A percentile compares a stretch with the other conserved stretches of the same genome.
Evolutionary conservation across 2,797 vertebrate genomes (phyloP).

Genomic region (Rhynchonycteris naso): DNA sequence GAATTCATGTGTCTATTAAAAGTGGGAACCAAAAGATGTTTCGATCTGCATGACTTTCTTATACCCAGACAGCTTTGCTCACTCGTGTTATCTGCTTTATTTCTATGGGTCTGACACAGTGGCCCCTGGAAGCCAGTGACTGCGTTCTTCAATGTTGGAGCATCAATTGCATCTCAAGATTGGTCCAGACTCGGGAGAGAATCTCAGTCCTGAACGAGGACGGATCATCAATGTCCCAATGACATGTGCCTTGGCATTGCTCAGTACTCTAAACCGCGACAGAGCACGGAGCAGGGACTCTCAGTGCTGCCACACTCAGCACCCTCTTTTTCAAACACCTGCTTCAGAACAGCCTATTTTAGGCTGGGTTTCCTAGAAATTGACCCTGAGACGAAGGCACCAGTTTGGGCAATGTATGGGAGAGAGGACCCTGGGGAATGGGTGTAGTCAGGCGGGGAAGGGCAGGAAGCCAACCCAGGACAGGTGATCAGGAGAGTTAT

Average conservation of each 20-base stretch:
- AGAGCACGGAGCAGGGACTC: fast-evolving
- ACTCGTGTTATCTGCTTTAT: background rate
- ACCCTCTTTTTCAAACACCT: background rate
- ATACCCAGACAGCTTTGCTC: background rate
- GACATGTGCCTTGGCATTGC: fast-evolving
- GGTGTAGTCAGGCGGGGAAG: background rate
- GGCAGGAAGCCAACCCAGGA: background rate
- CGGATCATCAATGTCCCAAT: fast-evolving
- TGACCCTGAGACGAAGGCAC: background rate
- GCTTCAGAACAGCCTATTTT: background rate
- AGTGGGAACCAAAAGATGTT: background rate
- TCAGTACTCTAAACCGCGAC: fast-evolving
- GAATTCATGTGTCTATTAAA: background rate
- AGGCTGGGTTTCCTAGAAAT: background rate
- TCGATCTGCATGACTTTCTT: background rate
- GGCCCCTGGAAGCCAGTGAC: background rate
- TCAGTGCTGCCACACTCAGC: fast-evolving
- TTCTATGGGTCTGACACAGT: background rate
- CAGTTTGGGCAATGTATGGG: fast-evolving
- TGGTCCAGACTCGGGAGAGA: background rate
- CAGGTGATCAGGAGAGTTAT: fast-evolving
- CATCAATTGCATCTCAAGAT: background rate
- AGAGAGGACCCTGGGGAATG: fast-evolving
- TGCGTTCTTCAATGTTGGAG: background rate
- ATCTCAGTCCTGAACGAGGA: background rate